These are phyloP conservation scores for Rhorus exstirpatorius DNA, from an alignment of 2,888 invertebrate genomes.

Conservation along the genomic window DNA sequence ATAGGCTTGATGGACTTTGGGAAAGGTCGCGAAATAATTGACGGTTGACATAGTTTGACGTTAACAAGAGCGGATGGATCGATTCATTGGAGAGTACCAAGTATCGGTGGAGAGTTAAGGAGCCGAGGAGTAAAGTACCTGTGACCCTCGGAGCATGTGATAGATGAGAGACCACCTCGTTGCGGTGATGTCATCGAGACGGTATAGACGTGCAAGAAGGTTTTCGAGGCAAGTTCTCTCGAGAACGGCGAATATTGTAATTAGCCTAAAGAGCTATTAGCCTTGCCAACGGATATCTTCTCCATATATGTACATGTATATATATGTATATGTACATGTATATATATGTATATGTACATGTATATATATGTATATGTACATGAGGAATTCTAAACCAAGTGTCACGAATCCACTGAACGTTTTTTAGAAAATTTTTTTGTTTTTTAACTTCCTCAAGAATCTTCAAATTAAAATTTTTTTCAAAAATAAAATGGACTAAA, in stretches of 20 bases:
- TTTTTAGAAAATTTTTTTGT: too few relatives aligned
- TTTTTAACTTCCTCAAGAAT: too few relatives aligned
- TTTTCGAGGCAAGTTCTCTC: background rate
- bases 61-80: conserved; percentile 8
- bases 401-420: too few relatives aligned
- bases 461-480: too few relatives aligned
- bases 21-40: conserved; percentile 1
- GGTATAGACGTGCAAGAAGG: background rate
- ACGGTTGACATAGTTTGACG: conserved; percentile 30
- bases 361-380: too few relatives aligned
- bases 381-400: too few relatives aligned
- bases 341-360: too few relatives aligned
- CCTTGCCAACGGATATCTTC: too few relatives aligned
- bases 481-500: too few relatives aligned
- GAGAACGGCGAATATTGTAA: background rate
- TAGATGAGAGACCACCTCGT: background rate
- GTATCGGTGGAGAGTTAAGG: conserved; percentile 11
- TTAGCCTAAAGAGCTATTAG: too few relatives aligned
- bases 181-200: conserved; percentile 26
- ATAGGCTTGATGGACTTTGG: conserved; percentile 12
- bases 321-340: too few relatives aligned
- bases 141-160: conserved; percentile 1
- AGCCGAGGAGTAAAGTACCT: background rate
- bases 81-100: conserved; percentile 23
- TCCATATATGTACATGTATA: too few relatives aligned